A percentile compares a stretch with the other conserved stretches of the same genome.
Conservation (phyloP, 2,113 vertebrate species). For the Capreolus pygargus region DNA sequence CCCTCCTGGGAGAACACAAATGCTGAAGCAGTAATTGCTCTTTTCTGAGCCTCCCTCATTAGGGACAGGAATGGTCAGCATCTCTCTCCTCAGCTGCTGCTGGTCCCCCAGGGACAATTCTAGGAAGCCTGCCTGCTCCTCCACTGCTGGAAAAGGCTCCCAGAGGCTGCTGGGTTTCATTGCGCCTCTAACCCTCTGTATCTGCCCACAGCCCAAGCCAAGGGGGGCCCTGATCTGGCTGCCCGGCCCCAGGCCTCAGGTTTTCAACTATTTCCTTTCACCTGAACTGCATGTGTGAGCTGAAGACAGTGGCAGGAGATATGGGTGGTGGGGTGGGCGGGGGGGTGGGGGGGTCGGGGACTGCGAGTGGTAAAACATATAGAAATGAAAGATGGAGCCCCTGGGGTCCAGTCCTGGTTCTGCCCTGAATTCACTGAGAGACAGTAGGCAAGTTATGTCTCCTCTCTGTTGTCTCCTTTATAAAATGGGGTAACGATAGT, state of each 20-base stretch:
- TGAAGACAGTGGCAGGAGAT: background rate
- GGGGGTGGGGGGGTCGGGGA: background rate
- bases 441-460: accelerated
- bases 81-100: background rate
- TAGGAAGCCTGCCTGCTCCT: background rate
- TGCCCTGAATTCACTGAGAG: background rate
- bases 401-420: background rate
- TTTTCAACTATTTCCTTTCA: background rate
- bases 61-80: background rate
- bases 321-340: too few relatives aligned
- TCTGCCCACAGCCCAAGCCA: too few relatives aligned
- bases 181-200: background rate
- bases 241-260: background rate
- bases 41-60: background rate
- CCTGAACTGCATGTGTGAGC: background rate
- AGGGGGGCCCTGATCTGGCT: background rate
- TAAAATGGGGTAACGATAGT: background rate
- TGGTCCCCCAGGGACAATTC: background rate
- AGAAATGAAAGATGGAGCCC: background rate
- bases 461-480: background rate
- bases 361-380: background rate
- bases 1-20: background rate
- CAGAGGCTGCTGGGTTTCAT: accelerated
- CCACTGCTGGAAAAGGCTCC: too few relatives aligned
- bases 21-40: background rate